Evolutionary conservation across 2,113 vertebrate genomes (phyloP).

Genomic region (human): GRCh38 chr2:238499501-238500000

Average conservation of each 20-base stretch:
- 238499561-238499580: no score
- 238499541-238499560: no score
- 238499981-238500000: background rate
- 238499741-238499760: rapidly evolving
- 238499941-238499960: background rate
- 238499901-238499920: background rate
- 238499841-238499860: no score
- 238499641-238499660: no score
- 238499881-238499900: rapidly evolving
- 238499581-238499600: no score
- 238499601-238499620: no score
- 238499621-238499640: no score
- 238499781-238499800: background rate
- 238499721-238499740: rapidly evolving
- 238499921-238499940: rapidly evolving
- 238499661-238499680: no score
- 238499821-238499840: background rate
- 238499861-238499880: rapidly evolving
- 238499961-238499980: background rate
- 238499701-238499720: no score
- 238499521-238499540: no score
- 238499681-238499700: no score
- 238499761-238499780: background rate
- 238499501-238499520: no score
- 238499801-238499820: background rate